Evolutionary conservation across 2,888 invertebrate genomes (phyloP).

Genomic region (Brachycybe producta): DNA sequence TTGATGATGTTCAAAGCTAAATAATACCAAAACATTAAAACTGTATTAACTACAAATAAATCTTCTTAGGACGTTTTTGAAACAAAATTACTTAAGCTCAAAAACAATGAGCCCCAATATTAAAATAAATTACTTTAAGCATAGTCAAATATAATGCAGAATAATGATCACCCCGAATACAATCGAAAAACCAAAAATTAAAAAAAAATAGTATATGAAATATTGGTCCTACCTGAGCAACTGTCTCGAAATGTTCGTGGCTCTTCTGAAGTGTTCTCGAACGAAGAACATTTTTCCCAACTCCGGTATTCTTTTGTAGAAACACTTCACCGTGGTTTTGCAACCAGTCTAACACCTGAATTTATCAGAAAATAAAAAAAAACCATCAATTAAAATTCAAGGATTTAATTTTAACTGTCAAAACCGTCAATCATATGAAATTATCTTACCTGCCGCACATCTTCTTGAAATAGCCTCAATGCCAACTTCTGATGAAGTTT

Average conservation of each 20-base stretch:
- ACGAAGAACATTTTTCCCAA: conserved; percentile 86
- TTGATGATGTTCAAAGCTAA: no score
- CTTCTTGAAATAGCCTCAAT: conserved; percentile 84
- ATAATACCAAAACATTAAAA: no score
- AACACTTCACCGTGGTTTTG: conserved; percentile 96
- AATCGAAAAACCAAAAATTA: no score
- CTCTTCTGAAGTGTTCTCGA: conserved; percentile 93
- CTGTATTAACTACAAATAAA: no score
- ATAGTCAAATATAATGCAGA: no score
- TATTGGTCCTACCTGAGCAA: conserved; percentile 79
- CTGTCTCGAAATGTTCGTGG: conserved; percentile 96
- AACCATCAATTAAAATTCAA: conserved; percentile 1
- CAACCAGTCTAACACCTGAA: conserved; percentile 84
- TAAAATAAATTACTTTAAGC: no score
- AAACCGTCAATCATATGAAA: background rate
- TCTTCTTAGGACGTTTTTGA: no score
- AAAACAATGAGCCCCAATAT: no score
- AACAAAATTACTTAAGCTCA: no score
- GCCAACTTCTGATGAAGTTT: conserved; percentile 89
- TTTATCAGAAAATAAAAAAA: conserved; percentile 28
- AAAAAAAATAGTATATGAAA: no score
- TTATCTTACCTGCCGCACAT: conserved; percentile 87
- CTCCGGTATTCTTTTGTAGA: conserved; percentile 89
- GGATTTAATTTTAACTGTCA: background rate
- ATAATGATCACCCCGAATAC: no score